Percentiles rank a stretch among this genome's conserved stretches.
phyloP scores from a whole-genome alignment of 2,888 invertebrate species.

The Drosophila kuntzei region DNA sequence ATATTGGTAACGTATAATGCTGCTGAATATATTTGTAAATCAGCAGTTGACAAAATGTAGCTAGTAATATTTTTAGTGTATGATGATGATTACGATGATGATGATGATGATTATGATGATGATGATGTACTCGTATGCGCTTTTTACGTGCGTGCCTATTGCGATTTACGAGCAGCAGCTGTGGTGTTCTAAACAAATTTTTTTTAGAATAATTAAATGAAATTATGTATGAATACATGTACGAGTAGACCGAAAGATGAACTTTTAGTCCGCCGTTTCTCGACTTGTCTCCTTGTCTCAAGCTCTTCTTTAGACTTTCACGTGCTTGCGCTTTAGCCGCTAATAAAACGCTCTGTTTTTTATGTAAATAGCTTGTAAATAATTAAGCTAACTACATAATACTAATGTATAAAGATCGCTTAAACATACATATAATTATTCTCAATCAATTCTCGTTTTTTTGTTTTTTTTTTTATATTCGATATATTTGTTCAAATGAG shows the following conservation, averaged over 20 bases:
- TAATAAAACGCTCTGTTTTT: constrained; percentile 52
- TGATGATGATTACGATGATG: constrained; percentile 19
- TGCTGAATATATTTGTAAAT: constrained; percentile 26
- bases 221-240: neutral
- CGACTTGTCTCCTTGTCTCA: constrained; percentile 19
- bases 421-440: constrained; percentile 2
- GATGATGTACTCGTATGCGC: constrained; percentile 61
- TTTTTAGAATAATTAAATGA: constrained; percentile 61
- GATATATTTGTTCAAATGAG: constrained; percentile 76
- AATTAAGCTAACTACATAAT: constrained; percentile 25
- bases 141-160: constrained; percentile 67
- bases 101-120: constrained; percentile 15
- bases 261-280: constrained; percentile 35
- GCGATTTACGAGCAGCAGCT: constrained; percentile 77
- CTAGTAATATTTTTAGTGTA: constrained; percentile 71
- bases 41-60: constrained; percentile 63
- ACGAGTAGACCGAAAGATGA: constrained; percentile 25
- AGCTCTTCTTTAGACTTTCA: constrained; percentile 37
- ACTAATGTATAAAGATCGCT: constrained; percentile 30
- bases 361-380: constrained; percentile 76
- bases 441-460: neutral
- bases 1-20: constrained; percentile 19
- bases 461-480: constrained; percentile 25
- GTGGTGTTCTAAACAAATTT: constrained; percentile 73
- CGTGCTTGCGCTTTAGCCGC: constrained; percentile 64